phyloP scores from a whole-genome alignment of 2,113 vertebrate species.

The Callospermophilus lateralis region DNA sequence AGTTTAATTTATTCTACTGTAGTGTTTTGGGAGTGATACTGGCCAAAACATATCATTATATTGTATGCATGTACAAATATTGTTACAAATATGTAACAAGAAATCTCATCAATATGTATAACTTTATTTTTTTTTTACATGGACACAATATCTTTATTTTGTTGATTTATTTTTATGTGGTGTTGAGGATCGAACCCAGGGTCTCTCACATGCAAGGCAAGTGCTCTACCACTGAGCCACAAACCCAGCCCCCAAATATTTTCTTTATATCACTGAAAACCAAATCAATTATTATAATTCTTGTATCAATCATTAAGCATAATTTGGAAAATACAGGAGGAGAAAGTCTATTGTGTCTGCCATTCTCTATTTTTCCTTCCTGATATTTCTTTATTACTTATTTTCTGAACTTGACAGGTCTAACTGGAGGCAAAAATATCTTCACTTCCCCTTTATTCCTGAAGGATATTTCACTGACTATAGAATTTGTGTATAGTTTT shows the following conservation, averaged over 20 bases:
- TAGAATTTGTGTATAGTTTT: background rate
- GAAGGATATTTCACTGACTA: background rate
- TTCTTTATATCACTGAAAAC: background rate
- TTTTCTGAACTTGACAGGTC: background rate
- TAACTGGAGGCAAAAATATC: background rate
- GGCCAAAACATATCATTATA: no score
- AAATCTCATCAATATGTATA: no score
- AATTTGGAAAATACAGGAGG: slow-evolving; percentile 31
- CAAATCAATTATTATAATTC: background rate
- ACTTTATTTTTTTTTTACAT: no score
- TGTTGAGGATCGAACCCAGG: no score
- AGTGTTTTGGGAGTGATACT: no score
- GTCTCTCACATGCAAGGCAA: no score
- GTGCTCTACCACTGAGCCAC: no score
- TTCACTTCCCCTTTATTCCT: background rate
- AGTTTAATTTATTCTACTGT: background rate
- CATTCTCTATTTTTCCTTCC: background rate
- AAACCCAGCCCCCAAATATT: background rate
- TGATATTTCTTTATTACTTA: background rate
- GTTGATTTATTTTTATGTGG: no score
- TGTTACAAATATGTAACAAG: no score
- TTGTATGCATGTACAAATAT: no score
- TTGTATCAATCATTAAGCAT: background rate
- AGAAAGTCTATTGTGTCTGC: background rate
- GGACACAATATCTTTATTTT: no score